phyloP scores from a whole-genome alignment of 2,888 invertebrate species.

The Drosophila hamatofila region DNA sequence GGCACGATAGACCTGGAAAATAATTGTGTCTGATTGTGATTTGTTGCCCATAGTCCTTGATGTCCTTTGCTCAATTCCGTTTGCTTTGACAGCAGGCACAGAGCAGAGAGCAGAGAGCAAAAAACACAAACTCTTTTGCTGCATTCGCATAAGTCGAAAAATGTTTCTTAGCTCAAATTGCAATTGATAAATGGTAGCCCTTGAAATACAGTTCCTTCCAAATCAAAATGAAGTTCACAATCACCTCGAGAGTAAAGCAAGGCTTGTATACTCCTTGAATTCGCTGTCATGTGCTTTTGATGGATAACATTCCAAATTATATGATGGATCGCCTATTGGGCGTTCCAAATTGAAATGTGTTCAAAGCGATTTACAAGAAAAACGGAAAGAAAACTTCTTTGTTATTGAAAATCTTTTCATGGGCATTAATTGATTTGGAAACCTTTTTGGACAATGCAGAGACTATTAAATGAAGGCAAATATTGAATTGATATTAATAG shows the following conservation, averaged over 20 bases:
- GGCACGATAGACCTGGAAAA: constrained; percentile 42
- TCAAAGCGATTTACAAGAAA: constrained; percentile 13
- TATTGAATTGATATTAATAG: neutral
- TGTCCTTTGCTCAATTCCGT: constrained; percentile 32
- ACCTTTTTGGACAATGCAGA: neutral
- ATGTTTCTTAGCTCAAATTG: constrained; percentile 33
- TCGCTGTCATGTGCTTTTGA: constrained; percentile 39
- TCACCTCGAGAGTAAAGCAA: constrained; percentile 6
- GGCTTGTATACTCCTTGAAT: constrained; percentile 24
- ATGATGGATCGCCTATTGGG: constrained; percentile 50
- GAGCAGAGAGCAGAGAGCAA: constrained; percentile 38
- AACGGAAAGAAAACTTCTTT: constrained; percentile 14
- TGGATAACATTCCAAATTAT: constrained; percentile 47
- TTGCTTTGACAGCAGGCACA: constrained; percentile 73
- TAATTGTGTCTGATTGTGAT: constrained; percentile 64
- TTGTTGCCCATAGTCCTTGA: constrained; percentile 31
- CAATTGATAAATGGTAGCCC: constrained; percentile 53
- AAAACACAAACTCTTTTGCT: constrained; percentile 8
- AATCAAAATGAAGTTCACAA: constrained; percentile 36
- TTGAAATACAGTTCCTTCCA: constrained; percentile 37
- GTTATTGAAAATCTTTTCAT: constrained; percentile 15
- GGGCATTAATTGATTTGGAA: constrained; percentile 17
- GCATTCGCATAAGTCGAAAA: constrained; percentile 21
- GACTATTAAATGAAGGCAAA: neutral
- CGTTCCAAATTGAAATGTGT: constrained; percentile 45